Conservation (phyloP, 2,113 vertebrate species). For the Smithornis capensis region DNA sequence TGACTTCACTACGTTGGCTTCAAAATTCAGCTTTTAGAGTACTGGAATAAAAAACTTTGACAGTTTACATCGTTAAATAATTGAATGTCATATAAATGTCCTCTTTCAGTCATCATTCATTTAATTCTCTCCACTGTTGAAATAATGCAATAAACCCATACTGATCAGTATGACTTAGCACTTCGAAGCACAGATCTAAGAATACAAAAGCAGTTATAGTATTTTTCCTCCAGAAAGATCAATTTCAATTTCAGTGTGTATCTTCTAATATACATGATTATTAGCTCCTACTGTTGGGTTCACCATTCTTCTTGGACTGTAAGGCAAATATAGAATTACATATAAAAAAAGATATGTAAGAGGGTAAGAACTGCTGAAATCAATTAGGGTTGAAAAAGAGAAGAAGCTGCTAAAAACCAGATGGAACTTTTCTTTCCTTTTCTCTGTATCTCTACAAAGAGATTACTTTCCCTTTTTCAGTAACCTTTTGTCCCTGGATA, state of each 20-base stretch:
- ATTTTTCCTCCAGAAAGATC: neutral
- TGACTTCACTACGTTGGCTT: neutral
- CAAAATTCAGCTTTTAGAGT: constrained; percentile 1
- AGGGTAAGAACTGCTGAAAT: neutral
- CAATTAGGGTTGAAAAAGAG: neutral
- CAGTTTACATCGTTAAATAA: constrained; percentile 39
- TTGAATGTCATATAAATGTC: constrained; percentile 32
- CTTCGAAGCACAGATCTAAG: neutral
- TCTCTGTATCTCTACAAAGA: neutral
- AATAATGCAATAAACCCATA: constrained; percentile 27
- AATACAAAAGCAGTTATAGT: neutral
- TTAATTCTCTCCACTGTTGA: constrained; percentile 25
- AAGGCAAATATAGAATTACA: neutral
- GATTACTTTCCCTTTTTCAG: neutral
- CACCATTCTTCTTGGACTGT: neutral
- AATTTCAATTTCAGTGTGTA: neutral
- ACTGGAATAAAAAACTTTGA: constrained; percentile 35
- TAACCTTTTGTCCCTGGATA: neutral
- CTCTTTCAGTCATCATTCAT: constrained; percentile 42
- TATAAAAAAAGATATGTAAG: neutral
- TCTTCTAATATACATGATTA: neutral
- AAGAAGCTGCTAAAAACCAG: neutral
- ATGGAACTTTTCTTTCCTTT: neutral
- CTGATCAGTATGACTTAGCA: constrained; percentile 31
- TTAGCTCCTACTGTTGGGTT: neutral